Conservation (phyloP, 1,140 invertebrate genomes). For the Drosophila ananassae region DNA sequence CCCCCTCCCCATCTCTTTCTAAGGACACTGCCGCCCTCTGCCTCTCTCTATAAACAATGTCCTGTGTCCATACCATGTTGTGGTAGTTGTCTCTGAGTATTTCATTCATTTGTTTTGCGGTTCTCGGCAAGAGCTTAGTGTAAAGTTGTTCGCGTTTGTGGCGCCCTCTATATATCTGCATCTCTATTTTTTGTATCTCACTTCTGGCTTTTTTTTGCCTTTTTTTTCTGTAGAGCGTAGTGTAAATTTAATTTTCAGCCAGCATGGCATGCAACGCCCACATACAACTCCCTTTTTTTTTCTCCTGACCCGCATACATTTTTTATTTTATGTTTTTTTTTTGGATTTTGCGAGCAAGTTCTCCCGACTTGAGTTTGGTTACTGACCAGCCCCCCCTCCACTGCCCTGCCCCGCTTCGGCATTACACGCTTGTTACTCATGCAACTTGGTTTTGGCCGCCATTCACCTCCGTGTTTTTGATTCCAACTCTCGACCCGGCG, state of each 20-base stretch:
- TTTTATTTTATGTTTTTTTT: slow-evolving; percentile 13
- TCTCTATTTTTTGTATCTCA: slow-evolving; percentile 2
- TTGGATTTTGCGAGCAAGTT: not conserved
- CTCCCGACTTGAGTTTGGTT: slow-evolving; percentile 25
- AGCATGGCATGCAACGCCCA: slow-evolving; percentile 40
- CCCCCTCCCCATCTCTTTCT: not conserved
- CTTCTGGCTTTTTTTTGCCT: slow-evolving; percentile 22
- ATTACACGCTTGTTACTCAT: slow-evolving; percentile 79
- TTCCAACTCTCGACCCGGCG: slow-evolving; percentile 19
- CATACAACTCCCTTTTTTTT: not conserved
- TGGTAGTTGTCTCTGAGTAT: slow-evolving; percentile 55
- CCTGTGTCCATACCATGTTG: slow-evolving; percentile 36
- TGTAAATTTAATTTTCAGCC: slow-evolving; percentile 51
- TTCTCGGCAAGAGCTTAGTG: slow-evolving; percentile 60
- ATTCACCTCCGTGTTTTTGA: slow-evolving; percentile 45
- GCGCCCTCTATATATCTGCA: slow-evolving; percentile 21
- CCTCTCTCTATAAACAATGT: slow-evolving; percentile 10
- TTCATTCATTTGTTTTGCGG: slow-evolving; percentile 78
- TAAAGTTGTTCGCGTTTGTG: slow-evolving; percentile 20
- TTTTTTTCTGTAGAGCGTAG: slow-evolving; percentile 15
- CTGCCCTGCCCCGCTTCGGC: not conserved
- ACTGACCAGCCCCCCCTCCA: slow-evolving; percentile 23
- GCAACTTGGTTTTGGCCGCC: slow-evolving; percentile 50
- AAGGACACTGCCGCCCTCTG: not conserved
- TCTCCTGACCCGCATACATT: slow-evolving; percentile 22